These are phyloP conservation scores for Drosophila longiperda DNA, from an alignment of 2,888 invertebrate genomes.

Conservation along the genomic window DNA sequence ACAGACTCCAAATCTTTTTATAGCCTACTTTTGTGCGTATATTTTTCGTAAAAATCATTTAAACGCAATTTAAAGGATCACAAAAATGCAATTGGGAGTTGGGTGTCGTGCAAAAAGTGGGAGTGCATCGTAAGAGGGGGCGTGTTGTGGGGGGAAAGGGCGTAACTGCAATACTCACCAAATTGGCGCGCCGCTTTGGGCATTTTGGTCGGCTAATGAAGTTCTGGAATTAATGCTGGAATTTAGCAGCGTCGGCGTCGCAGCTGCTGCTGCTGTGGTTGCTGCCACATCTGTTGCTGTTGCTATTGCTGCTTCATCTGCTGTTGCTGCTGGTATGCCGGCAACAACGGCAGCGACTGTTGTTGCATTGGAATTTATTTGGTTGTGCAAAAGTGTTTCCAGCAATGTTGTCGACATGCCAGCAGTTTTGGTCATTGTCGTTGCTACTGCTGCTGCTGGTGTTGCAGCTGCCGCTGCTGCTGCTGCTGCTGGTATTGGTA, in stretches of 20 bases:
- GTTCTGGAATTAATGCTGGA: conserved; percentile 80
- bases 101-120: neutral
- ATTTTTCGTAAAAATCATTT: conserved; percentile 31
- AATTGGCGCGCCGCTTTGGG: conserved; percentile 36
- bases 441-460: conserved; percentile 32
- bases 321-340: conserved; percentile 34
- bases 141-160: neutral
- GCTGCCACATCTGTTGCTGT: conserved; percentile 37
- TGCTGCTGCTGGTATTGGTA: conserved; percentile 28
- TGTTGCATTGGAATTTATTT: conserved; percentile 81
- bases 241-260: conserved; percentile 62
- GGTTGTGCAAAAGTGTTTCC: conserved; percentile 81
- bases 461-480: conserved; percentile 19
- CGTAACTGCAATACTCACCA: conserved; percentile 46
- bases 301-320: conserved; percentile 29
- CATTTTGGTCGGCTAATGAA: conserved; percentile 73
- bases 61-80: conserved; percentile 52
- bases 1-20: too few relatives aligned
- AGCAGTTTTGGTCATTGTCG: conserved; percentile 56
- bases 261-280: conserved; percentile 42
- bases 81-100: conserved; percentile 13
- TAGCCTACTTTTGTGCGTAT: conserved; percentile 27
- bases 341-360: conserved; percentile 47
- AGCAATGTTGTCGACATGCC: conserved; percentile 77
- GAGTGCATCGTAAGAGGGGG: neutral